phyloP scores from a whole-genome alignment of 2,888 invertebrate genomes.

The Oligia latruncula region DNA sequence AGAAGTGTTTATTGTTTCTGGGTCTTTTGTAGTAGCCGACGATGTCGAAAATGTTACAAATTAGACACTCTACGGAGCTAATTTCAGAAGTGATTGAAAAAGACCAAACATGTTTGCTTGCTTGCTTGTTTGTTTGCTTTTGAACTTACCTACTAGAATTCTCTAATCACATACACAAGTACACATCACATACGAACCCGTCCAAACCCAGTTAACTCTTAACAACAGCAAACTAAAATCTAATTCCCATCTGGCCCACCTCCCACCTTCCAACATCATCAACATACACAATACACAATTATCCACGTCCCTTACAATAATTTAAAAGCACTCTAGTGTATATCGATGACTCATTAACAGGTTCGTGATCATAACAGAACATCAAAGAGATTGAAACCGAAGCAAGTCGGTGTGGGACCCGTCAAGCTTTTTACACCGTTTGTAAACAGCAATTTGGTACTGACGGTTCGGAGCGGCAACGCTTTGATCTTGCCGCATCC shows the following conservation, averaged over 20 bases:
- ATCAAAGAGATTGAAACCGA: constrained; percentile 73
- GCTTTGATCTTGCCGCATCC: constrained; percentile 88
- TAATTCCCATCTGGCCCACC: constrained; percentile 58
- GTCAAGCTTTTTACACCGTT: constrained; percentile 83
- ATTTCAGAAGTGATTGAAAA: not conserved
- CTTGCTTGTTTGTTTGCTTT: too few species aligned
- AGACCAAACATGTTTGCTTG: too few species aligned
- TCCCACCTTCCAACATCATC: constrained; percentile 55
- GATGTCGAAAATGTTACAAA: not conserved
- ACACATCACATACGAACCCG: constrained; percentile 11
- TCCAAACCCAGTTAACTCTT: constrained; percentile 33
- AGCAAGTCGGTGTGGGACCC: constrained; percentile 77
- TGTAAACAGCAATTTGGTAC: constrained; percentile 84
- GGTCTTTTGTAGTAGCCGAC: not conserved
- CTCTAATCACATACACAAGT: not conserved
- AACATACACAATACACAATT: constrained; percentile 61
- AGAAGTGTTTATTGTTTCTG: constrained; percentile 28
- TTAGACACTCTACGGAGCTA: too few species aligned
- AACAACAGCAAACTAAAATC: constrained; percentile 50
- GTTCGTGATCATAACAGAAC: constrained; percentile 70
- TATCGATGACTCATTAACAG: constrained; percentile 76
- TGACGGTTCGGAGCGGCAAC: constrained; percentile 71
- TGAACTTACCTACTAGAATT: not conserved
- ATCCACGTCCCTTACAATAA: constrained; percentile 70
- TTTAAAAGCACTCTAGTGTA: constrained; percentile 67